phyloP scores from a whole-genome alignment of 2,797 vertebrate species.

The Capromys pilorides region DNA sequence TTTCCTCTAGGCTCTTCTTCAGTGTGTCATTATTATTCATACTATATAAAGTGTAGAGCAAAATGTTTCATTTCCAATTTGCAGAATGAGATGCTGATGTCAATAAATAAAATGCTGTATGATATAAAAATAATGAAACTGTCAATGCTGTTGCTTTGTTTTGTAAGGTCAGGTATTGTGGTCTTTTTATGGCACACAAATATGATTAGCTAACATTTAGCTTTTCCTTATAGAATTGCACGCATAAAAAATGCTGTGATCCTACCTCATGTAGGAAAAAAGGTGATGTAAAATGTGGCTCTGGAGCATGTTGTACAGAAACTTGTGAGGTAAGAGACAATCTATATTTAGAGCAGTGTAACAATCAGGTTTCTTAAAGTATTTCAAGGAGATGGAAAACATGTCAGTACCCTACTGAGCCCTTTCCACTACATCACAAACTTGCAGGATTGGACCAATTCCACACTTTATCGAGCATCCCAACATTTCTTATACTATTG shows the following conservation, averaged over 20 bases:
- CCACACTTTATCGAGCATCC: not conserved
- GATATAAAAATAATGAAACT: not conserved
- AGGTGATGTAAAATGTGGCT: not conserved
- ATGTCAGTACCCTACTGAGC: not conserved
- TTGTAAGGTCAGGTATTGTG: not conserved
- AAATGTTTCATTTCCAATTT: not conserved
- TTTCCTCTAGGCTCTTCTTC: not conserved
- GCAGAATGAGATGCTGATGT: not conserved
- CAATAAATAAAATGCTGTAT: not conserved
- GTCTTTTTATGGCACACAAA: not conserved
- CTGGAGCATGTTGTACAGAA: conserved; percentile 58
- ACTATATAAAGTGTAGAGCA: not conserved
- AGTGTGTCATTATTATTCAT: not conserved
- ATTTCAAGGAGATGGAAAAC: not conserved
- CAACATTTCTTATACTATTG: not conserved
- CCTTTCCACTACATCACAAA: not conserved
- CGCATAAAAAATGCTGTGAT: conserved; percentile 68
- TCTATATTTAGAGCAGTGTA: not conserved
- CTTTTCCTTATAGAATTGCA: conserved; percentile 66
- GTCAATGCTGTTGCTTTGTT: not conserved
- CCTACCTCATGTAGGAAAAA: not conserved
- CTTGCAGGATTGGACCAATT: not conserved
- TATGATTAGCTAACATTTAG: not conserved
- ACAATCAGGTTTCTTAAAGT: not conserved
- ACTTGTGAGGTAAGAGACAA: conserved; percentile 55